Base-by-base conservation (phyloP, 2,113 vertebrate species). In the Oryzias celebensis region DNA sequence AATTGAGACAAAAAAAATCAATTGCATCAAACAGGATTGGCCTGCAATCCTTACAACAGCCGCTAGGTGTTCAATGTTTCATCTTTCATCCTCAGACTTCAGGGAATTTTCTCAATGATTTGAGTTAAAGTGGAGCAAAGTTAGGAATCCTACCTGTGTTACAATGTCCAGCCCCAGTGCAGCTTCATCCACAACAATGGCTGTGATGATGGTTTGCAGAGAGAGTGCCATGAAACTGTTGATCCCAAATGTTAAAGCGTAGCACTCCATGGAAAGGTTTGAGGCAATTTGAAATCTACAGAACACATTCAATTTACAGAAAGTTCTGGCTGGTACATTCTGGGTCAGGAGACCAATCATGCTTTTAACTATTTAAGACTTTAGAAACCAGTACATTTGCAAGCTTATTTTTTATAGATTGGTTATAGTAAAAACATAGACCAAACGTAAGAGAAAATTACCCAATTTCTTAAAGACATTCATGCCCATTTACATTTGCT, bases 271-370 rank as follows among this genome's bases (percentile, higher is more conserved):
- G 15, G 89, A 89, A 50, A 91, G 85, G 49, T 89, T 90, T 16
- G 78, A 62, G 0, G 91, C 91, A 1, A 92, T 92, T 85, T 91
- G 89, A 79, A 92, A 92, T 13, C 91, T 92, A 52, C 23, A 46
- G 53, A 16, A 4, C 55, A 6, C 73, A 48, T 54, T 2, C 3
- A 3, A 3, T 17, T 6, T 4, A 26, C 3, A 53, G 31, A 16
- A 5, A 36, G 31, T 8, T 36, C 31, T 36, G 31, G 31, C 31
- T 36, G 31, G 6, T 36, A 36, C 2, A 36, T 10, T 12, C 36
- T 36, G 2, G 10, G 36, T 36, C 26, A 28, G 26, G 26, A 28
- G 26, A 6, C 7, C 10, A 12, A 12, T 36, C 8, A 12, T 2
- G 1, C 12, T 3, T 36, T 36, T 36, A 10, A 36, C 36, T 36